Evolutionary conservation across 2,113 vertebrate species (phyloP).

Genomic region (Syngnathus typhle): DNA sequence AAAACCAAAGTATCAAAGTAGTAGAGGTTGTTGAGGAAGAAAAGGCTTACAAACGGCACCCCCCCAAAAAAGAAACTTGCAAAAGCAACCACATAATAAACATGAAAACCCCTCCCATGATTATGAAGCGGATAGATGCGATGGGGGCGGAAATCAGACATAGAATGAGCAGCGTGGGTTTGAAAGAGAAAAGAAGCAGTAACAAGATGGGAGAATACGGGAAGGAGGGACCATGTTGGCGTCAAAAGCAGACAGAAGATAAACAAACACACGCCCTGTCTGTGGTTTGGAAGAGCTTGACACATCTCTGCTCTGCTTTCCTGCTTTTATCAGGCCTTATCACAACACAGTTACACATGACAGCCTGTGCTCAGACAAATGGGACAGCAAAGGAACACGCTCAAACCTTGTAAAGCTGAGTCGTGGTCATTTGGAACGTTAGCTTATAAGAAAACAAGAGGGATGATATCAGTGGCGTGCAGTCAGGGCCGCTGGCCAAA

Average conservation of each 20-base stretch:
- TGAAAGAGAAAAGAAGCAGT: constrained; percentile 19
- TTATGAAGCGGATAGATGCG: background rate
- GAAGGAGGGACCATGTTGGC: constrained; percentile 21
- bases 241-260: constrained; percentile 47
- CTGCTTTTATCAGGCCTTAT: constrained; percentile 37
- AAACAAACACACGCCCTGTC: constrained; percentile 61
- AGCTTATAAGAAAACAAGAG: background rate
- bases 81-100: constrained; percentile 8
- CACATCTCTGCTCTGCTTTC: constrained; percentile 37
- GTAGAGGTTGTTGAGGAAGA: constrained; percentile 5
- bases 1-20: background rate
- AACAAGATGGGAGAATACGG: constrained; percentile 11
- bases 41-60: background rate
- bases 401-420: background rate
- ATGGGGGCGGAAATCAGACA: constrained; percentile 13
- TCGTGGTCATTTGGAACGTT: background rate
- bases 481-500: too few species aligned
- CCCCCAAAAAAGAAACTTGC: constrained; percentile 3
- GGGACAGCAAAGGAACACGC: constrained; percentile 15
- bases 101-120: background rate
- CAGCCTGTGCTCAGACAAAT: constrained; percentile 24
- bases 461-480: background rate
- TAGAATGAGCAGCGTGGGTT: constrained; percentile 5
- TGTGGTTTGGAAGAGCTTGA: constrained; percentile 42
- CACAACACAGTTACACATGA: constrained; percentile 12